A percentile compares a stretch with the other conserved stretches of the same genome.
Conservation (phyloP, 23 tunicate species). For the Pegea sp. region DNA sequence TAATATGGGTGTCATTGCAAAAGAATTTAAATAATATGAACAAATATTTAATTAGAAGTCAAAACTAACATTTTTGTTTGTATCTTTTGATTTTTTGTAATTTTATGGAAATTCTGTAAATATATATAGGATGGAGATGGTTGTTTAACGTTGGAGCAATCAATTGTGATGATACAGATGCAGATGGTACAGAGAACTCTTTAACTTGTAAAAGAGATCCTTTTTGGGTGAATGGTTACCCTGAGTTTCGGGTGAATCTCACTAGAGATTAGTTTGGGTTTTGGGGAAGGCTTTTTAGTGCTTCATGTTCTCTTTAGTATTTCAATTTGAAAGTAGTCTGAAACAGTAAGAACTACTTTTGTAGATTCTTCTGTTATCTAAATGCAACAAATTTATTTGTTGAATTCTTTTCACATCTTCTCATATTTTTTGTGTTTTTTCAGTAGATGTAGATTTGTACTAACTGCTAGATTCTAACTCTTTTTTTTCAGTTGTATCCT, state of each 20-base stretch:
- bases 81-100: background rate
- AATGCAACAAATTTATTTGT: too few relatives aligned
- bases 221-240: conserved; percentile 49
- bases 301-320: too few relatives aligned
- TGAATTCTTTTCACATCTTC: background rate
- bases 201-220: conserved; percentile 45
- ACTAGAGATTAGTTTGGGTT: conserved; percentile 2
- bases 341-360: too few relatives aligned
- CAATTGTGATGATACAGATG: conserved; percentile 33
- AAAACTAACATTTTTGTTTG: background rate
- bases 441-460: background rate
- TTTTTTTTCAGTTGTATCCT: conserved; percentile 3
- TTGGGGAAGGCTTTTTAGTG: background rate
- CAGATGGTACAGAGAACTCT: conserved; percentile 44
- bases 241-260: conserved; percentile 24
- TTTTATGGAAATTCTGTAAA: background rate
- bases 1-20: background rate
- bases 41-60: background rate
- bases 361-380: too few relatives aligned
- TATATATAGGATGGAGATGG: conserved; percentile 40
- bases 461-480: background rate
- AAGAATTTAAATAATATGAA: too few relatives aligned
- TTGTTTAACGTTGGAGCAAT: conserved; percentile 29
- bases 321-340: too few relatives aligned
- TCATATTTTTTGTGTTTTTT: background rate